Evolutionary conservation across 2,113 vertebrate species (phyloP), one percentile per base, ranked within the genome.

Genomic region (Cyanoderma ruficeps): DNA sequence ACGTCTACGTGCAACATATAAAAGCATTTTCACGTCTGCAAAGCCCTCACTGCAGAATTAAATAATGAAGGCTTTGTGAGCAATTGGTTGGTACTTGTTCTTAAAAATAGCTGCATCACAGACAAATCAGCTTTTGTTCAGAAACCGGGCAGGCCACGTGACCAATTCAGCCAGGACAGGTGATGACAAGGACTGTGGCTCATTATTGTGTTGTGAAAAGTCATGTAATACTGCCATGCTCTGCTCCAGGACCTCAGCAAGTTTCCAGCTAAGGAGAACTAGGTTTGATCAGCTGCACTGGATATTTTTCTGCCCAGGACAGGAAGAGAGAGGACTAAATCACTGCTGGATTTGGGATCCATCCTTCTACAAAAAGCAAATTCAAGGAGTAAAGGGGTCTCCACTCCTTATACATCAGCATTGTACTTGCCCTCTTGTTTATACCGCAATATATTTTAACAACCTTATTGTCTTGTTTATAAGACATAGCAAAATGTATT

Each of bases 71-170:
- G 81, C 92, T 96, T 94, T 96, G 76, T 95, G 88, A 82, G 72
- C n/a, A 71, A 53, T 90, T 16, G 7, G 56, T 90, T 75, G 41
- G 52, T 96, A 56, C 2, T 8, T 75, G 68, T 47, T 92, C 90
- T 95, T 96, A 93, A 95, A 97, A 97, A 93, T 93, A 96, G 61
- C 80, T 64, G 57, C 69, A 94, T 65, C 83, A 55, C 53, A 92
- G 77, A 96, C 90, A 96, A 93, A 90, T 70, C 41, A 1, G 56
- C 69, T 93, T 96, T 93, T 94, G 88, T 93, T 96, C 65, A 57
- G 76, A 75, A 84, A 50, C 7, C 30, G 65, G 52, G 50, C 67
- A 89, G 72, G 27, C 65, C 37, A 60, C 6, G 14, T 60, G 79
- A 90, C 28, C 28, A 64, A 68, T 71, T 71, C 53, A 90, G n/a